Conservation (phyloP, 2,888 invertebrate genomes). For the Exocentrus adspersus region DNA sequence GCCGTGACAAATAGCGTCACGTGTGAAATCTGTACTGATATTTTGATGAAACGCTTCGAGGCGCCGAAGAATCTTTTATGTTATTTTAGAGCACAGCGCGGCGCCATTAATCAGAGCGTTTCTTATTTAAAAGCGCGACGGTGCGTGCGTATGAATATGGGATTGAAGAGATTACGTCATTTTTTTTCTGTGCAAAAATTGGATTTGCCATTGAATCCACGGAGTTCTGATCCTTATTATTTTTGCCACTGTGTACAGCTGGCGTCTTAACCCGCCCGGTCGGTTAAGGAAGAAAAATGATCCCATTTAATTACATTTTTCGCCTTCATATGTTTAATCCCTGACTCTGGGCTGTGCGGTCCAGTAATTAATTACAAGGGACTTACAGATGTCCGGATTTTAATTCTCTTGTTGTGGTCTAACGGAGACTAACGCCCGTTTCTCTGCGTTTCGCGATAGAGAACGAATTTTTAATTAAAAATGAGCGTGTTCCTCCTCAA, state of each 20-base stretch:
- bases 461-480: conserved; percentile 1
- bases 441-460: neutral
- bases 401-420: conserved; percentile 19
- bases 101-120: neutral
- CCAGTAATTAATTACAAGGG: conserved; percentile 23
- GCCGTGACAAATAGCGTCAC: neutral
- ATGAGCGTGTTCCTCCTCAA: neutral
- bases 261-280: neutral
- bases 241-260: neutral
- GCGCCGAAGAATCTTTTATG: neutral
- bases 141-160: neutral
- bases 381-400: conserved; percentile 26
- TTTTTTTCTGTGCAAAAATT: too few relatives aligned
- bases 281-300: neutral
- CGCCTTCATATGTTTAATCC: neutral
- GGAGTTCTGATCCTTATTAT: too few relatives aligned
- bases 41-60: neutral
- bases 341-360: neutral
- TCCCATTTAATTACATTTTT: conserved; percentile 12
- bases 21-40: conserved; percentile 1
- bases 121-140: neutral
- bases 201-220: too few relatives aligned
- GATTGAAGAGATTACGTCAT: too few relatives aligned
- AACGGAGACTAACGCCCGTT: neutral
- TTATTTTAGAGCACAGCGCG: neutral